phyloP scores from a whole-genome alignment of 2,797 vertebrate genomes.

The Crypturellus tataupa region DNA sequence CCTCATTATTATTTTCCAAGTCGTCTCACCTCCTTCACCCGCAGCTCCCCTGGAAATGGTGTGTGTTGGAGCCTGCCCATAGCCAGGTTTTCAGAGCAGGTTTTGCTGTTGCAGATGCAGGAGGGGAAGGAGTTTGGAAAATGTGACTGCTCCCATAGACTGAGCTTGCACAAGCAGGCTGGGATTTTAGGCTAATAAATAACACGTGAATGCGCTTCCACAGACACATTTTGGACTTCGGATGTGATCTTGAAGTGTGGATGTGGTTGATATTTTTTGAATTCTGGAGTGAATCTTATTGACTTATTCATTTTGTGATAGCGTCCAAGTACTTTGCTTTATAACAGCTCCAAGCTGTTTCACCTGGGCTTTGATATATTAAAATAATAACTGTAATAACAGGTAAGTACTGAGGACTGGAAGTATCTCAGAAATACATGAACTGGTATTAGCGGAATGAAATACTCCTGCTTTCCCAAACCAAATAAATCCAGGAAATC shows the following conservation, averaged over 20 bases:
- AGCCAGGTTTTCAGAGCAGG: too few relatives aligned
- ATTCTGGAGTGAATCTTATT: background rate
- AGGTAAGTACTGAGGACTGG: background rate
- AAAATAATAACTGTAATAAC: slow-evolving; percentile 15
- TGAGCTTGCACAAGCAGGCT: background rate
- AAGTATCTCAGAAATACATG: background rate
- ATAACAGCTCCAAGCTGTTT: background rate
- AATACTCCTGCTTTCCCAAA: background rate
- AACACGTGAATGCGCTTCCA: background rate
- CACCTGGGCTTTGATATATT: background rate
- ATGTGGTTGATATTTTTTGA: background rate
- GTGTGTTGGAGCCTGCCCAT: background rate
- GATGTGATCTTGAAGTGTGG: background rate
- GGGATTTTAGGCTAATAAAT: background rate
- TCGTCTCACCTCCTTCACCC: background rate
- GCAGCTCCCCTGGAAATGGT: background rate
- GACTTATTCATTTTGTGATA: background rate
- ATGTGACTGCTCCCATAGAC: background rate
- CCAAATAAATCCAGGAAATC: background rate
- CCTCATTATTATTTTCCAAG: slow-evolving; percentile 17
- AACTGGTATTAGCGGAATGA: background rate
- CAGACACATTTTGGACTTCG: background rate
- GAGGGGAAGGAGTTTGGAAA: background rate
- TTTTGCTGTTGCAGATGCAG: background rate
- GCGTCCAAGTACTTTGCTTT: slow-evolving; percentile 13